Conservation (phyloP, 2,113 vertebrate species). For the Sorex fumeus region DNA sequence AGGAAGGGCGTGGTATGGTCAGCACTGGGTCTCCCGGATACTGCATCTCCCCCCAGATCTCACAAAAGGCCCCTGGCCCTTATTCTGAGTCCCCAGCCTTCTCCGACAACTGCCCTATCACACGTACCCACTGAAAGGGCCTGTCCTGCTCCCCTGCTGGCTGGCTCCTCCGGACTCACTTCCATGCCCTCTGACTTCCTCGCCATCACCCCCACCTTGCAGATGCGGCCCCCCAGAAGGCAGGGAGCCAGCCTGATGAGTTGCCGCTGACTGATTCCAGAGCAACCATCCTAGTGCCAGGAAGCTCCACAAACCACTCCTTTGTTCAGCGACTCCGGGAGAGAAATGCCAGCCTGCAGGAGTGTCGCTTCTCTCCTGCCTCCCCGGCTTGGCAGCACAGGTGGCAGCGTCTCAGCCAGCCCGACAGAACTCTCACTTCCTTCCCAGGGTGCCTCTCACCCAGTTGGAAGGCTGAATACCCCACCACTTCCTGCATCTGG, state of each 20-base stretch:
- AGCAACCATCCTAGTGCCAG: too few species aligned
- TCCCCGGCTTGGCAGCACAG: slow-evolving; percentile 17
- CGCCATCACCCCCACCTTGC: background rate
- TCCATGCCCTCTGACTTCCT: background rate
- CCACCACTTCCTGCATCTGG: background rate
- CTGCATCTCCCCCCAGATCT: background rate
- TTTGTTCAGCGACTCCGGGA: background rate
- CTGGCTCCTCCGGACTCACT: too few species aligned
- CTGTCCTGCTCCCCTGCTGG: background rate
- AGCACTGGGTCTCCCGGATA: background rate
- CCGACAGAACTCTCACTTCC: slow-evolving; percentile 25
- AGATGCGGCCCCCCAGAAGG: accelerated
- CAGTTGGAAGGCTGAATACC: slow-evolving; percentile 35
- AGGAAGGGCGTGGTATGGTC: too few species aligned
- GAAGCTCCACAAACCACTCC: background rate
- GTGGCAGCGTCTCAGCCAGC: slow-evolving; percentile 55
- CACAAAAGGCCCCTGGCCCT: background rate
- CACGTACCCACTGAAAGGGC: background rate
- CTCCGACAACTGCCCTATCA: background rate
- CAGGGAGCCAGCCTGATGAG: accelerated
- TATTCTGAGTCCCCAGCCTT: background rate
- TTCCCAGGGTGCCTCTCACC: background rate
- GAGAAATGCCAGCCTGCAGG: background rate
- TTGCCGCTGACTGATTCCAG: background rate
- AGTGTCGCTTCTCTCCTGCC: background rate